Evolutionary conservation across 2,113 vertebrate genomes (phyloP), one percentile per base, ranked within the genome.

Genomic region (Montifringilla adamsi): DNA sequence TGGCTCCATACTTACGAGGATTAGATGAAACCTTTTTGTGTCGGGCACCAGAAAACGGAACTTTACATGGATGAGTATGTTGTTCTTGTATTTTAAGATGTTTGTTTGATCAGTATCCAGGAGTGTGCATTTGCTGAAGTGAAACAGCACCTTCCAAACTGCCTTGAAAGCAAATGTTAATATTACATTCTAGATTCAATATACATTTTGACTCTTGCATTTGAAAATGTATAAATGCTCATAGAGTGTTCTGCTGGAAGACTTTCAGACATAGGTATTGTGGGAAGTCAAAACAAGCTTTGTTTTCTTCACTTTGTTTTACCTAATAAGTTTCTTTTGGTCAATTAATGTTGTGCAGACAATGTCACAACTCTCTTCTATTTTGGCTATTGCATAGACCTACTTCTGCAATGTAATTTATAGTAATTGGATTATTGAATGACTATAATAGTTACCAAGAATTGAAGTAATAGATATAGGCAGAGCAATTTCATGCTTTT

Each of bases 401-500:
- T 90, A 63, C 39, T 96, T 96, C 68, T 87, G 33, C 76, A 91
- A 56, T 80, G 67, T 95, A 89, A 94, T 94, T 96, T 97, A 47
- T 93, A 94, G 68, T 92, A 95, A 95, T 86, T 96, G 89, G 75
- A 85, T 96, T 97, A 96, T 75, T 94, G 89, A 95, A 94, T 84
- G 84, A 90, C 82, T 91, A 68, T 94, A 96, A 94, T 89, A 94
- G 93, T 93, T 95, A 95, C 86, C 89, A 97, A 95, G 90, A 95
- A 95, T 59, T 91, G 79, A 95, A 90, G 92, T 96, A 89, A 97
- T 90, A 93, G 66, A 89, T 95, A 94, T 78, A 95, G 94, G 91
- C 95, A 97, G 93, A 93, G 81, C 93, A 92, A 97, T 97, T 97
- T 97, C 96, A 97, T 97, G 96, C 95, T 94, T 96, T 97, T 96